Conservation (phyloP, 2,797 vertebrate species). For the Myotis myotis region DNA sequence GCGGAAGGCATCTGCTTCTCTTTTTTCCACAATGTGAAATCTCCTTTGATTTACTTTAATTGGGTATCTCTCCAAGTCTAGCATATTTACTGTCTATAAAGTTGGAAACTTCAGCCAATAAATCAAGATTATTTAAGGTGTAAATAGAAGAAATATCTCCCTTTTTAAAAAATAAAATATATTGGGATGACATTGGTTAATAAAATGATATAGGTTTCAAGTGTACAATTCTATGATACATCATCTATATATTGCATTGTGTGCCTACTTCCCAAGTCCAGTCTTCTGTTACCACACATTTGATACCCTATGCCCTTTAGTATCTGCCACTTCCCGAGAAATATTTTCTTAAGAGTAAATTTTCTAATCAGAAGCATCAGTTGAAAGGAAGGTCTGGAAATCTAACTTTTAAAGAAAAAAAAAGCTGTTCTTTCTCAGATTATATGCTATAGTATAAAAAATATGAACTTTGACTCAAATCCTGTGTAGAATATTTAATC, state of each 20-base stretch:
- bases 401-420: not conserved
- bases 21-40: not conserved
- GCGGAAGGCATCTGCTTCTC: not conserved
- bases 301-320: not conserved
- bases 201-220: not conserved
- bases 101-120: not conserved
- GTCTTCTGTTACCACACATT: not conserved
- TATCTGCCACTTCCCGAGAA: not conserved
- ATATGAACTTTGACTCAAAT: not conserved
- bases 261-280: not conserved
- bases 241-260: not conserved
- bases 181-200: not conserved
- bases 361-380: not conserved
- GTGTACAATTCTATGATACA: not conserved
- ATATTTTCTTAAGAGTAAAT: not conserved
- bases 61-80: not conserved
- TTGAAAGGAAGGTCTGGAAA: not conserved
- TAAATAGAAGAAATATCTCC: not conserved
- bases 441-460: not conserved
- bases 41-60: not conserved
- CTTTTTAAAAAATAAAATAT: not conserved
- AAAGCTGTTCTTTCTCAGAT: not conserved
- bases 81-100: not conserved
- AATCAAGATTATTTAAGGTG: not conserved
- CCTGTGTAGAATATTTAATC: not conserved